A percentile compares a stretch with the other conserved stretches of the same genome.
Evolutionary conservation across 1,140 invertebrate species (phyloP).

Genomic region (Belonocnema kinseyi): DNA sequence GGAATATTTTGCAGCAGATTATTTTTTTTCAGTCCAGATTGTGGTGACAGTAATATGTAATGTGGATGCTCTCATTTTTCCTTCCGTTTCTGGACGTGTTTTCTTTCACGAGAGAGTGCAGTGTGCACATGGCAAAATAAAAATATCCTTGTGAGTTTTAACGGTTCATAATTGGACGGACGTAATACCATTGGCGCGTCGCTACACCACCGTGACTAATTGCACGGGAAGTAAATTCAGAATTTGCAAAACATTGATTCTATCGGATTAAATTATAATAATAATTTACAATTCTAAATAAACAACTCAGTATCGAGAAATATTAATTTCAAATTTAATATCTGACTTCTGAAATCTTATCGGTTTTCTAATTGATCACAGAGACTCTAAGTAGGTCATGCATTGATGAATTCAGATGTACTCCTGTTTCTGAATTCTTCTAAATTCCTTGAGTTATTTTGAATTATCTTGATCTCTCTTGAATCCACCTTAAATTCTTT

Average conservation of each 20-base stretch:
- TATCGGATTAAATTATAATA: slow-evolving; percentile 22
- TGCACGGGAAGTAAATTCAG: slow-evolving; percentile 49
- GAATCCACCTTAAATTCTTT: too few species aligned
- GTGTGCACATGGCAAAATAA: slow-evolving; percentile 14
- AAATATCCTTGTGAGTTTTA: slow-evolving; percentile 22
- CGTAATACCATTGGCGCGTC: slow-evolving; percentile 35
- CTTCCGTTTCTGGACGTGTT: slow-evolving; percentile 13
- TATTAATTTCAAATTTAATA: background rate
- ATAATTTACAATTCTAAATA: background rate
- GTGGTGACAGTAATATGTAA: slow-evolving; percentile 6
- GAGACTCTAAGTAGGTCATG: too few species aligned
- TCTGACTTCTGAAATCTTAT: too few species aligned
- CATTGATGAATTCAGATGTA: too few species aligned
- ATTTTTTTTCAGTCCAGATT: background rate
- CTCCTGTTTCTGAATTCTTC: too few species aligned
- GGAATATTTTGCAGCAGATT: slow-evolving; percentile 14
- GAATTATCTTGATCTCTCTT: too few species aligned
- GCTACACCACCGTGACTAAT: slow-evolving; percentile 53
- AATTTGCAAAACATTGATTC: slow-evolving; percentile 2
- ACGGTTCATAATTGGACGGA: slow-evolving; percentile 21
- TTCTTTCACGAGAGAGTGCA: background rate
- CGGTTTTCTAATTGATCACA: too few species aligned
- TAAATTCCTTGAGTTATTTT: too few species aligned
- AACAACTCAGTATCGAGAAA: background rate
- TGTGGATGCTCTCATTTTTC: slow-evolving; percentile 16